A percentile compares a stretch with the other conserved stretches of the same genome.
phyloP scores from a whole-genome alignment of 2,797 vertebrate species.

The Gallinago nigripennis region DNA sequence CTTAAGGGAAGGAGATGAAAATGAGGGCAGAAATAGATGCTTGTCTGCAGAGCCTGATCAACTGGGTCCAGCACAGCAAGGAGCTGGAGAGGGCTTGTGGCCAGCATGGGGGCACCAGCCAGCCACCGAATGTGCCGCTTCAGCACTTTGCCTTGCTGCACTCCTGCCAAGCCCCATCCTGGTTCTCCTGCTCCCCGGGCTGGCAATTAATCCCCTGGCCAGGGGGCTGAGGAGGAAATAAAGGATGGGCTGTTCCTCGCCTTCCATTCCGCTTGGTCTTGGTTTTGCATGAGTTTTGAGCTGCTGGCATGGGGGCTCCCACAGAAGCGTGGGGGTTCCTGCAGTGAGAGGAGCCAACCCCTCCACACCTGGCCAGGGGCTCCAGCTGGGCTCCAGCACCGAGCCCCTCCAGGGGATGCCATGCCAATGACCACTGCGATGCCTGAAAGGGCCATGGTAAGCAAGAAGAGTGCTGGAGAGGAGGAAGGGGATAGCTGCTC shows the following conservation, averaged over 20 bases:
- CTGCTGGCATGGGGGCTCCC: rapidly evolving
- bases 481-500: not conserved
- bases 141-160: not conserved
- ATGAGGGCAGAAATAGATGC: conserved; percentile 30
- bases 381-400: not conserved
- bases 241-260: not conserved
- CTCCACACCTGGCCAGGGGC: not conserved
- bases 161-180: not conserved
- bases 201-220: not conserved
- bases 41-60: not conserved
- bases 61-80: not conserved
- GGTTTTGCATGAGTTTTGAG: not conserved
- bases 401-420: rapidly evolving
- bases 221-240: not conserved
- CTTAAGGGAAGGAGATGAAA: conserved; percentile 28
- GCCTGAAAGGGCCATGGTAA: not conserved
- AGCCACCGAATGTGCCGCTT: not conserved
- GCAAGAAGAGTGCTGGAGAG: not conserved
- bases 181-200: not conserved
- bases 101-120: not conserved
- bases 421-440: rapidly evolving
- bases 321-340: rapidly evolving
- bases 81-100: not conserved
- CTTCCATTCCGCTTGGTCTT: not conserved
- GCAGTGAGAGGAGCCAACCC: not conserved